These are phyloP conservation scores for Stenchaetothrips biformis DNA, from an alignment of 2,888 invertebrate species.

Conservation along the genomic window DNA sequence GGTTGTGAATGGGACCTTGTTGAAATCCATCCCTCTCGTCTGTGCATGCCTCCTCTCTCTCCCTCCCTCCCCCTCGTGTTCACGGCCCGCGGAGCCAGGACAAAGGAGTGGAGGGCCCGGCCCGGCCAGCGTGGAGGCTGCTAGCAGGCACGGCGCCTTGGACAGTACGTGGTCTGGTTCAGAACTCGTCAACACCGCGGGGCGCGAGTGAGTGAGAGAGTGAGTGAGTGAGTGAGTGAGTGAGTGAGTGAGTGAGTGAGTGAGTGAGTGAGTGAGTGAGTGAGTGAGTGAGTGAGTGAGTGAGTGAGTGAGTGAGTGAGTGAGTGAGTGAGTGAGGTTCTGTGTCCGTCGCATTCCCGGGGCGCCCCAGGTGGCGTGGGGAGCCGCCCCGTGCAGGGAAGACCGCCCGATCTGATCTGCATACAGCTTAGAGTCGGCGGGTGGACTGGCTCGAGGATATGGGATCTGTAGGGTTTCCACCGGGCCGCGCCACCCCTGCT, in stretches of 20 bases:
- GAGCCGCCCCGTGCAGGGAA: not conserved
- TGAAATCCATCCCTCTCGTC: slow-evolving; percentile 9
- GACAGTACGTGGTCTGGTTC: no score
- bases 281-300: no score
- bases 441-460: no score
- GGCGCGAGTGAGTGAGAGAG: no score
- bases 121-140: not conserved
- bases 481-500: not conserved
- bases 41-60: no score
- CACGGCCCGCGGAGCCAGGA: slow-evolving; percentile 2
- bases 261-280: no score
- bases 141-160: no score
- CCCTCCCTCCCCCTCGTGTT: not conserved
- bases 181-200: no score
- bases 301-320: not conserved
- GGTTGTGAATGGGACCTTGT: slow-evolving; percentile 7
- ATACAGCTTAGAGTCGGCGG: not conserved
- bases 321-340: not conserved
- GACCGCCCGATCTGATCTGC: not conserved
- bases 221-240: no score
- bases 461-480: not conserved
- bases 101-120: not conserved
- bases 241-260: no score
- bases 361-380: no score
- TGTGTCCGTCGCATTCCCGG: no score